A percentile compares a stretch with the other conserved stretches of the same genome.
Evolutionary conservation across 2,797 vertebrate species (phyloP).

Genomic region (Acomys russatus): DNA sequence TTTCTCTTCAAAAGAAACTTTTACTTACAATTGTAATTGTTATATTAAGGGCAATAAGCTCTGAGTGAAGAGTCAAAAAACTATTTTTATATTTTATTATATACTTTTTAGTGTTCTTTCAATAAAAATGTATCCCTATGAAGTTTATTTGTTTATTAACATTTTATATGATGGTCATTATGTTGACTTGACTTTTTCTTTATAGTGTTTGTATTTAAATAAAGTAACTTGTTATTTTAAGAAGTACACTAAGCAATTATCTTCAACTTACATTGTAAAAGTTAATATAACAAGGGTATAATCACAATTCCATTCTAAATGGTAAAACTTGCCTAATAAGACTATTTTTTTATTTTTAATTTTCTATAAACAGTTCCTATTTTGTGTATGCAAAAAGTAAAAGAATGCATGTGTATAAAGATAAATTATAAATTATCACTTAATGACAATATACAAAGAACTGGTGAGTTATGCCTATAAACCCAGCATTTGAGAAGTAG

Average conservation of each 20-base stretch:
- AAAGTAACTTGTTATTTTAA: slow-evolving; percentile 27
- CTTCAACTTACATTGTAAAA: slow-evolving; percentile 22
- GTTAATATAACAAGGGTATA: slow-evolving; percentile 25
- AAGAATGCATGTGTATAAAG: neutral
- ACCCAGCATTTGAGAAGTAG: neutral
- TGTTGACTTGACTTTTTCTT: slow-evolving; percentile 37
- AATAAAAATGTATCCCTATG: neutral
- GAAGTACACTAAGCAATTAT: slow-evolving; percentile 23
- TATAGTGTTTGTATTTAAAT: slow-evolving; percentile 32
- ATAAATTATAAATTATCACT: slow-evolving; percentile 9
- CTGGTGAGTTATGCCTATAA: neutral
- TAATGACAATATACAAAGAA: neutral
- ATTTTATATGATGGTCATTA: neutral
- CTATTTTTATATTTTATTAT: neutral
- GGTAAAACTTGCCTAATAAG: slow-evolving; percentile 37
- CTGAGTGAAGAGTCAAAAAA: neutral
- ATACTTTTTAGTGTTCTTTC: neutral
- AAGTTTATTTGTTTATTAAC: slow-evolving; percentile 8
- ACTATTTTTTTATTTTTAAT: slow-evolving; percentile 20
- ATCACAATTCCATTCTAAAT: slow-evolving; percentile 29
- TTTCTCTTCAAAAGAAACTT: neutral
- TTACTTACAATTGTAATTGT: neutral
- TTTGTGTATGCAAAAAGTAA: neutral
- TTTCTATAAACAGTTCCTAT: neutral
- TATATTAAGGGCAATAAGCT: neutral